These are phyloP conservation scores for Fopius arisanus DNA, from an alignment of 1,140 invertebrate species.

Conservation along the genomic window DNA sequence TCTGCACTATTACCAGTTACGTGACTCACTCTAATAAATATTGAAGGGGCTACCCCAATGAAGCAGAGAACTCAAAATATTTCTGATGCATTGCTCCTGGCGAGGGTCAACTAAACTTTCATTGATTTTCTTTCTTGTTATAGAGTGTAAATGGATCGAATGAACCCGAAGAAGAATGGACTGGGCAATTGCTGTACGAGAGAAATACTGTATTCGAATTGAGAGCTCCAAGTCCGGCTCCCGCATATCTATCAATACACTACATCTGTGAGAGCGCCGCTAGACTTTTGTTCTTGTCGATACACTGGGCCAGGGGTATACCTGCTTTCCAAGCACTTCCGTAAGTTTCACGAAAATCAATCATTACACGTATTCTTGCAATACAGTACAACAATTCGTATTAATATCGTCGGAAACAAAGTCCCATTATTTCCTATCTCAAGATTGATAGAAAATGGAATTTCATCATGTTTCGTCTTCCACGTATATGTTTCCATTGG, in stretches of 20 bases:
- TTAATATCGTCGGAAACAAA: background rate
- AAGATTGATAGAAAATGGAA: too few relatives aligned
- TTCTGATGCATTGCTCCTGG: too few relatives aligned
- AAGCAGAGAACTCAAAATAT: too few relatives aligned
- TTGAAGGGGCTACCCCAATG: too few relatives aligned
- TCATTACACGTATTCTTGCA: slow-evolving; percentile 17
- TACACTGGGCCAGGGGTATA: slow-evolving; percentile 88
- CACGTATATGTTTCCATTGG: too few relatives aligned
- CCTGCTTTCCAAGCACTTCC: slow-evolving; percentile 81
- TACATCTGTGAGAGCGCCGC: slow-evolving; percentile 93
- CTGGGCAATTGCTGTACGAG: slow-evolving; percentile 73
- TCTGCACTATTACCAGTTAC: too few relatives aligned
- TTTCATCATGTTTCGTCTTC: too few relatives aligned
- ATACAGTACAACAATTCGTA: too few relatives aligned
- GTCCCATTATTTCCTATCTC: background rate
- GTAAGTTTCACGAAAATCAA: slow-evolving; percentile 60
- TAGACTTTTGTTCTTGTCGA: slow-evolving; percentile 84
- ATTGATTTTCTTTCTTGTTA: slow-evolving; percentile 20
- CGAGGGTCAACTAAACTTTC: too few relatives aligned
- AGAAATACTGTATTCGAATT: slow-evolving; percentile 79
- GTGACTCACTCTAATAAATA: too few relatives aligned
- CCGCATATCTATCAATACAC: slow-evolving; percentile 84
- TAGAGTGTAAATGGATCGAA: slow-evolving; percentile 65
- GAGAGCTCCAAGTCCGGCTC: slow-evolving; percentile 82
- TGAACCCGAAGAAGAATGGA: slow-evolving; percentile 65